Conservation (phyloP, 2,113 vertebrate genomes). For the Vulpes lagopus region DNA sequence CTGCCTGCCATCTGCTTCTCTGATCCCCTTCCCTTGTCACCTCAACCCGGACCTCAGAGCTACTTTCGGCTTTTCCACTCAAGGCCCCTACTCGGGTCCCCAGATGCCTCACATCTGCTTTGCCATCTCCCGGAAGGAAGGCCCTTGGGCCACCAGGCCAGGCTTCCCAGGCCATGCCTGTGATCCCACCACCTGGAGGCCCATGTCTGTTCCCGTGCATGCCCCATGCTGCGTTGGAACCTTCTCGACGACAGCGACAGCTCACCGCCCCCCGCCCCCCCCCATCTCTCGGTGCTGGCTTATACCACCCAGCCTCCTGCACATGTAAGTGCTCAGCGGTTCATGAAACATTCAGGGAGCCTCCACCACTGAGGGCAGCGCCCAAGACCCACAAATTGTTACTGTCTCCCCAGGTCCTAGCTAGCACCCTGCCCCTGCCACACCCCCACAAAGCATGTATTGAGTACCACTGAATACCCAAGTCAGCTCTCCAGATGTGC, state of each 20-base stretch:
- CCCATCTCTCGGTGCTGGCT: too few species aligned
- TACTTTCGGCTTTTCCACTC: neutral
- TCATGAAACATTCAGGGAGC: neutral
- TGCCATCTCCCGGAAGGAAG: neutral
- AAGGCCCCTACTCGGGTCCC: neutral
- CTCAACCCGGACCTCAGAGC: neutral
- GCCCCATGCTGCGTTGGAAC: neutral
- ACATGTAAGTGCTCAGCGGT: neutral
- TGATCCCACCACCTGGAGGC: neutral
- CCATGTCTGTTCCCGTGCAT: neutral
- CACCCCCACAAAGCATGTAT: neutral
- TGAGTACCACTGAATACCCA: neutral
- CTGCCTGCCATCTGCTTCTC: neutral
- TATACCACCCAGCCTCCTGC: too few species aligned
- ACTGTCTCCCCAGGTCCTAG: neutral
- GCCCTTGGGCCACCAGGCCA: neutral
- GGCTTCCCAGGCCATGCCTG: neutral
- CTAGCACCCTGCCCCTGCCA: neutral
- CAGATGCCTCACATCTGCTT: neutral
- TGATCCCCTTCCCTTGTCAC: neutral
- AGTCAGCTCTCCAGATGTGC: neutral
- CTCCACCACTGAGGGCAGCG: neutral
- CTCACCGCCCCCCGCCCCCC: fast-evolving
- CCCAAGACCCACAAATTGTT: neutral
- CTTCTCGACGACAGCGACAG: neutral